A percentile compares a stretch with the other conserved stretches of the same genome.
These are phyloP conservation scores for Anoplolepis gracilipes DNA, from an alignment of 1,140 invertebrate genomes.

Conservation along the genomic window DNA sequence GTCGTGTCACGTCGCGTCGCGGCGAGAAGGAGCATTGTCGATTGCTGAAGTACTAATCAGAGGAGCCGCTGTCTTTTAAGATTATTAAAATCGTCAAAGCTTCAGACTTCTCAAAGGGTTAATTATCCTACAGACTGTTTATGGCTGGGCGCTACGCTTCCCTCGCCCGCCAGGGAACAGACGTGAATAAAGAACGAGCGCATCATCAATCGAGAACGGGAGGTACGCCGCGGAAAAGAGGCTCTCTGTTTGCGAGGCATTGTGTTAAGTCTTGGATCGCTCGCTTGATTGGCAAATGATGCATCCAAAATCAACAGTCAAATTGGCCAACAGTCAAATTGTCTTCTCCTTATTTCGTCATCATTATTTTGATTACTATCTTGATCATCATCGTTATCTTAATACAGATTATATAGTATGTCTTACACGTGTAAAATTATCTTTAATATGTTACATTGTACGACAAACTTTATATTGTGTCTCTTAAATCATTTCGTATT, in stretches of 20 bases:
- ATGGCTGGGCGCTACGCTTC: slow-evolving; percentile 82
- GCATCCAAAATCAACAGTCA: neutral
- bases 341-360: neutral
- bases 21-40: slow-evolving; percentile 75
- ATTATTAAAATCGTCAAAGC: slow-evolving; percentile 85
- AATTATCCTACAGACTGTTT: slow-evolving; percentile 84
- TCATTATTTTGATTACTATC: neutral
- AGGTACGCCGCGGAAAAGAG: slow-evolving; percentile 60
- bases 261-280: slow-evolving; percentile 54
- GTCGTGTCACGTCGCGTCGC: slow-evolving; percentile 11
- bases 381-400: neutral
- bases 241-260: slow-evolving; percentile 66
- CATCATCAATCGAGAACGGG: slow-evolving; percentile 58
- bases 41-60: slow-evolving; percentile 82
- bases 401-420: neutral
- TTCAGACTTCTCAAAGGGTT: slow-evolving; percentile 85
- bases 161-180: slow-evolving; percentile 73
- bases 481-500: neutral
- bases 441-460: neutral
- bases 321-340: neutral
- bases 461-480: neutral
- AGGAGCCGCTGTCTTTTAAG: slow-evolving; percentile 83
- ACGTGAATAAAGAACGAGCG: slow-evolving; percentile 76
- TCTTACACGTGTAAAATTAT: neutral
- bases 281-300: slow-evolving; percentile 31